Evolutionary conservation across 2,113 vertebrate genomes (phyloP).

Genomic region (Notarius lentiginosus): DNA sequence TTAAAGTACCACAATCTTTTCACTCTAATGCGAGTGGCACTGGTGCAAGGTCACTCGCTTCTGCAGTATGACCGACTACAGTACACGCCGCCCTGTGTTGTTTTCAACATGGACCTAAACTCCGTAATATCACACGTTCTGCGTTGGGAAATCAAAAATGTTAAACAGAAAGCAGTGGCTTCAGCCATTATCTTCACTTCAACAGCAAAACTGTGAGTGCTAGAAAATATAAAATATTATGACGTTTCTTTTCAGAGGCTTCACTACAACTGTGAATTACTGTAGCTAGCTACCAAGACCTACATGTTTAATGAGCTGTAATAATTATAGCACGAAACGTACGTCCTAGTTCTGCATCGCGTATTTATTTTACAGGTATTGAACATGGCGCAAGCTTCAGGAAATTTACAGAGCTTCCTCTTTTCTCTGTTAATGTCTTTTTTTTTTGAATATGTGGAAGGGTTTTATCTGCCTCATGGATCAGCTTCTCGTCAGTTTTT

Average conservation of each 20-base stretch:
- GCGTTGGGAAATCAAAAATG: neutral
- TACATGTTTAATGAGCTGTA: neutral
- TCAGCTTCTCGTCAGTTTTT: neutral
- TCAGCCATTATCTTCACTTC: too few relatives aligned
- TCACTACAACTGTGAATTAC: neutral
- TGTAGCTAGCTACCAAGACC: neutral
- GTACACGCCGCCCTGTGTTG: neutral
- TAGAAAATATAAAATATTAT: too few relatives aligned
- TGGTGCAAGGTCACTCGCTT: too few relatives aligned
- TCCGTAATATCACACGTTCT: neutral
- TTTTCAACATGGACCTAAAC: neutral
- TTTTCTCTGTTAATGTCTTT: neutral
- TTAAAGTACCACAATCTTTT: neutral
- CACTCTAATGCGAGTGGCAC: neutral
- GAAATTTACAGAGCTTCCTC: neutral
- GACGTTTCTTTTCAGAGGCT: neutral
- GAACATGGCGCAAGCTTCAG: neutral
- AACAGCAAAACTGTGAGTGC: too few relatives aligned
- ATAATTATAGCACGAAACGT: neutral
- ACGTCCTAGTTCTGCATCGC: neutral
- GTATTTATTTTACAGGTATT: too few relatives aligned
- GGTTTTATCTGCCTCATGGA: neutral
- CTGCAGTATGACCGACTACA: neutral
- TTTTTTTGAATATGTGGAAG: neutral
- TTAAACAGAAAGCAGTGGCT: neutral